Evolutionary conservation across 2,888 invertebrate species (phyloP).

Genomic region (Folsomia manolachei): DNA sequence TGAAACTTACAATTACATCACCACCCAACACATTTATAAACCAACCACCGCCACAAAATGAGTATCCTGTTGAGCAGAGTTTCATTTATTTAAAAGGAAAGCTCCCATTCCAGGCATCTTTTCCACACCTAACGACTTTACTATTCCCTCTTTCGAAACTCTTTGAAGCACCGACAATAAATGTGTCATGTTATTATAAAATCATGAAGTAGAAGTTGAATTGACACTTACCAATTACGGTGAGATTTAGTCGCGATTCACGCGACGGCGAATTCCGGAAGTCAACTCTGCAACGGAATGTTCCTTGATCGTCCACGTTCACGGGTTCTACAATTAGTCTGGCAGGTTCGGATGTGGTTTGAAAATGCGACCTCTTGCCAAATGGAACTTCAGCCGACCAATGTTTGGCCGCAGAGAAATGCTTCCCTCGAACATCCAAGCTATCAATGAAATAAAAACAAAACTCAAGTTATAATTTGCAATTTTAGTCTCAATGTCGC

Average conservation of each 20-base stretch:
- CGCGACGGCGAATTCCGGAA: constrained; percentile 50
- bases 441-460: constrained; percentile 30
- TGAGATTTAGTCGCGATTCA: constrained; percentile 47
- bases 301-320: constrained; percentile 45
- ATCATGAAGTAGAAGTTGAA: too few relatives aligned
- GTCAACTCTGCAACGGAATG: constrained; percentile 42
- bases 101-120: too few relatives aligned
- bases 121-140: too few relatives aligned
- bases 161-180: too few relatives aligned
- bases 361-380: constrained; percentile 44
- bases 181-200: too few relatives aligned
- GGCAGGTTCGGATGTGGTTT: constrained; percentile 46
- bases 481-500: not conserved
- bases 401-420: constrained; percentile 47
- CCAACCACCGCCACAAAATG: too few relatives aligned
- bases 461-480: not conserved
- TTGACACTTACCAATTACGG: constrained; percentile 46
- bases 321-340: constrained; percentile 49
- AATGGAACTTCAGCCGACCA: constrained; percentile 49
- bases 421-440: constrained; percentile 49
- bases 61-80: too few relatives aligned
- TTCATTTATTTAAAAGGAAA: too few relatives aligned
- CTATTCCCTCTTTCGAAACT: too few relatives aligned
- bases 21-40: too few relatives aligned
- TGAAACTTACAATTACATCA: too few relatives aligned